Percentiles rank a stretch among this genome's conserved stretches.
Conservation (phyloP, 2,888 invertebrate species). For the Catocala fraxini region DNA sequence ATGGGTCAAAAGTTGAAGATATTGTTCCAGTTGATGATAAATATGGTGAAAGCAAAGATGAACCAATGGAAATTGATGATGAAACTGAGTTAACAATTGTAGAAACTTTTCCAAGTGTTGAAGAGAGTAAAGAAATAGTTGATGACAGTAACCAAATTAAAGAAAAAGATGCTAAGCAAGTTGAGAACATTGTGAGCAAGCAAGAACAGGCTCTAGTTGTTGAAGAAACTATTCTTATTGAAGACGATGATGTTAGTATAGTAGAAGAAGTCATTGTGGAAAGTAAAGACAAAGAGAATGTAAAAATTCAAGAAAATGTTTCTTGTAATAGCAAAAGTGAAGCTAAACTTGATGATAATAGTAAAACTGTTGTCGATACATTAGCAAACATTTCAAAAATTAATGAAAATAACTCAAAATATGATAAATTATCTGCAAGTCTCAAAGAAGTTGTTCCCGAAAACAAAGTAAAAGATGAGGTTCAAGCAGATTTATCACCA, state of each 20-base stretch:
- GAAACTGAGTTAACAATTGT: conserved; percentile 15
- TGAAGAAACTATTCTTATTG: conserved; percentile 22
- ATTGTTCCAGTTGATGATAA: conserved; percentile 1
- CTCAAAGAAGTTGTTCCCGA: no score
- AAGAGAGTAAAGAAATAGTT: conserved; percentile 7
- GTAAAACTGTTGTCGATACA: background rate
- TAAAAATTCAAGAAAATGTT: background rate
- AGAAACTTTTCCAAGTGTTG: conserved; percentile 4
- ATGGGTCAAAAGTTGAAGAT: conserved; percentile 3
- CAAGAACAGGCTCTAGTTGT: background rate
- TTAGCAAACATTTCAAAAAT: background rate
- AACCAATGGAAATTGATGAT: conserved; percentile 14
- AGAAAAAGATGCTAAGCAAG: background rate
- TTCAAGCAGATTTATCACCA: background rate
- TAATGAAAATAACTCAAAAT: background rate
- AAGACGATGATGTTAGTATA: conserved; percentile 20
- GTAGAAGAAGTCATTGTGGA: conserved; percentile 16
- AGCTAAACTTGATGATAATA: background rate
- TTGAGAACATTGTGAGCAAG: background rate
- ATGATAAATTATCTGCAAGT: background rate
- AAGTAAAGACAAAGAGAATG: conserved; percentile 3
- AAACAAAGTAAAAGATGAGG: background rate
- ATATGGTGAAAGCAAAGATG: conserved; percentile 6
- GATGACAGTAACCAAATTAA: conserved; percentile 9
- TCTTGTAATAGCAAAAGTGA: background rate